Percentiles rank a stretch among this genome's conserved stretches.
Conservation (phyloP, 2,797 vertebrate species). For the Acridotheres tristis region DNA sequence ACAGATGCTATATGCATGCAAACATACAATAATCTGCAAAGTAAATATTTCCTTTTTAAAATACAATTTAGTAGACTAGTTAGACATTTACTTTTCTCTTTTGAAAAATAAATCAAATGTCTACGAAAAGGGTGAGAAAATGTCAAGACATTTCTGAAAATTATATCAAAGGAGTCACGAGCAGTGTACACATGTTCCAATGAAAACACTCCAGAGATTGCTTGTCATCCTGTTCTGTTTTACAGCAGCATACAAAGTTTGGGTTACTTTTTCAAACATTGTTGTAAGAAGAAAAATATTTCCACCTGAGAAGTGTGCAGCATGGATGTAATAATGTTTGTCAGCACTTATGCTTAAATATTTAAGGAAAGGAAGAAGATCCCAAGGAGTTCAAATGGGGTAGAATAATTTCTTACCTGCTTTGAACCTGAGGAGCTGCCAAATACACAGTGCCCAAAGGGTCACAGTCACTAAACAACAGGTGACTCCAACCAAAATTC, state of each 20-base stretch:
- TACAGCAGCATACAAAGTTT: background rate
- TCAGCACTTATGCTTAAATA: background rate
- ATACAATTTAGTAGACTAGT: background rate
- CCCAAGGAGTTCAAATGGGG: background rate
- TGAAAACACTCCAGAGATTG: background rate
- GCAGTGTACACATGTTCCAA: background rate
- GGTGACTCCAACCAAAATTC: background rate
- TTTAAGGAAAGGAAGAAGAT: background rate
- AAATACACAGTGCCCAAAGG: constrained; percentile 22
- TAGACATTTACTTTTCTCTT: background rate
- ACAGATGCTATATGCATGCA: background rate
- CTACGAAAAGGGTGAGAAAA: background rate
- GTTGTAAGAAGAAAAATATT: background rate
- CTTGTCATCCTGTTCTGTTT: background rate
- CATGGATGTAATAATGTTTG: background rate
- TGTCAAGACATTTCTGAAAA: background rate
- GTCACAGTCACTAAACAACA: background rate
- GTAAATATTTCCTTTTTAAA: background rate
- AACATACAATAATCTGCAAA: background rate
- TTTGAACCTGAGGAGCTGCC: constrained; percentile 34
- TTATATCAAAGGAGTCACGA: background rate
- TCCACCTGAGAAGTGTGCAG: rapidly evolving
- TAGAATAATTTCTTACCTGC: constrained; percentile 41
- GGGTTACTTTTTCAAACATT: background rate
- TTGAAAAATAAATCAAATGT: background rate